phyloP scores from a whole-genome alignment of 2,113 vertebrate species.

The Macquaria australasica region DNA sequence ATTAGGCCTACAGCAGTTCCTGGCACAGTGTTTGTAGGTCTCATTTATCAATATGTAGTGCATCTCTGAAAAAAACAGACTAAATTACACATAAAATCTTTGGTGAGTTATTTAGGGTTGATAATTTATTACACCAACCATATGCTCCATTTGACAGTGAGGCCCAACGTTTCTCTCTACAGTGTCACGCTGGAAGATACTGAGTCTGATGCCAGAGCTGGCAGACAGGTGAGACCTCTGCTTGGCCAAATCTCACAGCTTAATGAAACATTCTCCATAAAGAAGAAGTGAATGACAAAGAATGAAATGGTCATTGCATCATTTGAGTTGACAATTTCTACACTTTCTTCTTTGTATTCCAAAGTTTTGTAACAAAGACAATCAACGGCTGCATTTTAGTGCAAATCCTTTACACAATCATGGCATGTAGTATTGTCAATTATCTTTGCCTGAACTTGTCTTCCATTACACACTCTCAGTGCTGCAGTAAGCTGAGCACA shows the following conservation, averaged over 20 bases:
- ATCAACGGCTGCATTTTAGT: not conserved
- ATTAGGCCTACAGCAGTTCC: too few species aligned
- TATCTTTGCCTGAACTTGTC: not conserved
- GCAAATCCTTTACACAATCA: not conserved
- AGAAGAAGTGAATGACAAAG: slow-evolving; percentile 7
- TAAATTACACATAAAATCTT: not conserved
- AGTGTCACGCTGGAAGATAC: slow-evolving; percentile 29
- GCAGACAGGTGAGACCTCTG: slow-evolving; percentile 44
- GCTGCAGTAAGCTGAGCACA: not conserved
- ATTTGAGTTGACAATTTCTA: not conserved
- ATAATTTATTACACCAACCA: not conserved
- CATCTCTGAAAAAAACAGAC: too few species aligned
- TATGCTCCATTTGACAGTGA: slow-evolving; percentile 27
- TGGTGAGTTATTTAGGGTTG: not conserved
- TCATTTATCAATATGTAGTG: too few species aligned
- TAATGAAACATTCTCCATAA: slow-evolving; percentile 44
- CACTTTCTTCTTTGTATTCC: not conserved
- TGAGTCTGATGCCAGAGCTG: slow-evolving; percentile 4
- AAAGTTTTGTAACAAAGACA: not conserved
- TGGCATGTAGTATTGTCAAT: not conserved
- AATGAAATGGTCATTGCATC: not conserved
- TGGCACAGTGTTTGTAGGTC: too few species aligned
- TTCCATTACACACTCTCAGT: not conserved
- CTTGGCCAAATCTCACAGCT: slow-evolving; percentile 53
- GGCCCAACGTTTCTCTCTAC: slow-evolving; percentile 50